Evolutionary conservation across 2,113 vertebrate genomes (phyloP).

Genomic region (Coptodon bakossiorum): DNA sequence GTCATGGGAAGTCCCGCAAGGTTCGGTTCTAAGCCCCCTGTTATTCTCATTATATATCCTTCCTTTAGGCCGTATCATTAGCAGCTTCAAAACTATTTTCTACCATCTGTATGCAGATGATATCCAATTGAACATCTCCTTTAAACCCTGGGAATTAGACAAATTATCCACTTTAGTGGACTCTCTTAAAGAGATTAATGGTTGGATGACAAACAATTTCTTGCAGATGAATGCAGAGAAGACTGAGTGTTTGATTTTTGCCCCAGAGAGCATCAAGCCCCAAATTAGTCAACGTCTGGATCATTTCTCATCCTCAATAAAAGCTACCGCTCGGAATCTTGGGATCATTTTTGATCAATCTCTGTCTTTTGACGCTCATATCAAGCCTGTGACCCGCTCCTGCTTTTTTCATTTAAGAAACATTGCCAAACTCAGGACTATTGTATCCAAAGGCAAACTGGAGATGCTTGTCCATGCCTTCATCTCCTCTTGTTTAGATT

Average conservation of each 20-base stretch:
- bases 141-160: not conserved
- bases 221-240: not conserved
- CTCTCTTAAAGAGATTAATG: not conserved
- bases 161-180: not conserved
- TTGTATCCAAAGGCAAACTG: not conserved
- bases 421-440: not conserved
- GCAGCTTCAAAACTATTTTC: too few species aligned
- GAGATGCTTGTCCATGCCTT: not conserved
- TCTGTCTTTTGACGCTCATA: not conserved
- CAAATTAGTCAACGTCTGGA: not conserved
- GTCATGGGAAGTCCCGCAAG: not conserved
- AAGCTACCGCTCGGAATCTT: not conserved
- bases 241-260: not conserved
- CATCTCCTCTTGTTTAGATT: not conserved
- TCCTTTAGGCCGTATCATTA: too few species aligned
- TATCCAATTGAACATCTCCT: not conserved
- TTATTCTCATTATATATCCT: too few species aligned
- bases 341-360: not conserved
- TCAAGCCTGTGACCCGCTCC: rapidly evolving
- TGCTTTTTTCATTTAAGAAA: not conserved
- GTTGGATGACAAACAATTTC: not conserved
- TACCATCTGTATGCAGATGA: not conserved
- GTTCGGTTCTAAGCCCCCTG: rapidly evolving
- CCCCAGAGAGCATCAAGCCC: not conserved
- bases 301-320: not conserved